A percentile compares a stretch with the other conserved stretches of the same genome.
Evolutionary conservation across 2,888 invertebrate genomes (phyloP).

Genomic region (Phania funesta): DNA sequence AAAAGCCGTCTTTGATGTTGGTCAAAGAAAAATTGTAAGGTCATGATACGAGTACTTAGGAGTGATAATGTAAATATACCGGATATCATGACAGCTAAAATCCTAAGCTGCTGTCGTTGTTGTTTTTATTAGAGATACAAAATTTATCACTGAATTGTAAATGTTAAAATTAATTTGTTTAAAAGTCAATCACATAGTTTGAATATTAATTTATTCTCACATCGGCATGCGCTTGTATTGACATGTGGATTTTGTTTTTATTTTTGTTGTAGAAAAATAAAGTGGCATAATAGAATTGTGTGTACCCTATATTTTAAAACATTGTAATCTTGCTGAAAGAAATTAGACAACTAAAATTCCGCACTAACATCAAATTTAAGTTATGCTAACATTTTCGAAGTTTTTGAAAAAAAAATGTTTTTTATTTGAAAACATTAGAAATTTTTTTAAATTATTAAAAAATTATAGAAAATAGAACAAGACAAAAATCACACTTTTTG

Average conservation of each 20-base stretch:
- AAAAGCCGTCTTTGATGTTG: background rate
- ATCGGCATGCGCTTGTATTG: background rate
- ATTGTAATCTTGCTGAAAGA: too few relatives aligned
- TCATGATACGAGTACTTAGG: background rate
- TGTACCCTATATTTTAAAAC: background rate
- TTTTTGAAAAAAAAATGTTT: too few relatives aligned
- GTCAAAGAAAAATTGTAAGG: background rate
- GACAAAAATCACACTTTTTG: too few relatives aligned
- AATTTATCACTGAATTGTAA: background rate
- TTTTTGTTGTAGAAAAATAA: background rate
- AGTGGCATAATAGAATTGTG: background rate
- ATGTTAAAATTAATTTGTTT: constrained; percentile 50
- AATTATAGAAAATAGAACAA: too few relatives aligned
- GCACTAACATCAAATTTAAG: too few relatives aligned
- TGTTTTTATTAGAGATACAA: background rate
- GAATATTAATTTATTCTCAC: background rate
- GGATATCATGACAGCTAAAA: constrained; percentile 39
- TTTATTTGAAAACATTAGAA: too few relatives aligned
- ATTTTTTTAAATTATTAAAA: too few relatives aligned
- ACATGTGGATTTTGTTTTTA: background rate
- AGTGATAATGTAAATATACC: constrained; percentile 12
- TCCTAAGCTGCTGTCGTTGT: constrained; percentile 45
- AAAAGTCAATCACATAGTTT: constrained; percentile 37
- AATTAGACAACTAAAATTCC: too few relatives aligned
- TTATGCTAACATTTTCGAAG: too few relatives aligned